phyloP scores from a whole-genome alignment of 2,888 invertebrate species.

The Diarsia brunnea region DNA sequence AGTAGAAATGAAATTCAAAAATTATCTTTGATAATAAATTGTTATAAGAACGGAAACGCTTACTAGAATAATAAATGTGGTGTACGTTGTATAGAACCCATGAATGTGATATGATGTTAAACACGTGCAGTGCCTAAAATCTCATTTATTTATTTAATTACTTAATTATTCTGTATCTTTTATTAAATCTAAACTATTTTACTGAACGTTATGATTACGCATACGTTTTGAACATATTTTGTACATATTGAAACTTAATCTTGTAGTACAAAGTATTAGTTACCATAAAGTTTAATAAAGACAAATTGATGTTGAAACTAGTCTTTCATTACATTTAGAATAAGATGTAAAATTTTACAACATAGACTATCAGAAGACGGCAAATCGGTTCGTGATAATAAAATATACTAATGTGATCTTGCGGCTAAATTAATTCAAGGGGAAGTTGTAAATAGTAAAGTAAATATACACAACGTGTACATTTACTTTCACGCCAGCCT shows the following conservation, averaged over 20 bases:
- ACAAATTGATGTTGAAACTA: slow-evolving; percentile 86
- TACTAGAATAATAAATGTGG: slow-evolving; percentile 85
- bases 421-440: slow-evolving; percentile 41
- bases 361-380: slow-evolving; percentile 18
- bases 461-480: slow-evolving; percentile 61
- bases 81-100: slow-evolving; percentile 83
- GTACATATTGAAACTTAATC: slow-evolving; percentile 87
- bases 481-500: slow-evolving; percentile 48
- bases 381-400: slow-evolving; percentile 17
- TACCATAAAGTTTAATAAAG: slow-evolving; percentile 88
- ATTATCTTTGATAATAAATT: slow-evolving; percentile 84
- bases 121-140: slow-evolving; percentile 90
- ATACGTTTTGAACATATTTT: slow-evolving; percentile 80
- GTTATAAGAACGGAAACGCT: slow-evolving; percentile 89
- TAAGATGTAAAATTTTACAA: slow-evolving; percentile 36
- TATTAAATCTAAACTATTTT: slow-evolving; percentile 76
- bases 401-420: slow-evolving; percentile 35
- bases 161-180: slow-evolving; percentile 76
- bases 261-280: slow-evolving; percentile 89
- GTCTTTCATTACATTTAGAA: slow-evolving; percentile 56
- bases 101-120: slow-evolving; percentile 88
- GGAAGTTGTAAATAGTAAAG: slow-evolving; percentile 64
- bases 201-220: slow-evolving; percentile 74
- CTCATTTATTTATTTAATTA: slow-evolving; percentile 83
- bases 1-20: slow-evolving; percentile 62